A percentile compares a stretch with the other conserved stretches of the same genome.
Conservation (phyloP, 2,113 vertebrate species). For the Ginglymostoma cirratum region DNA sequence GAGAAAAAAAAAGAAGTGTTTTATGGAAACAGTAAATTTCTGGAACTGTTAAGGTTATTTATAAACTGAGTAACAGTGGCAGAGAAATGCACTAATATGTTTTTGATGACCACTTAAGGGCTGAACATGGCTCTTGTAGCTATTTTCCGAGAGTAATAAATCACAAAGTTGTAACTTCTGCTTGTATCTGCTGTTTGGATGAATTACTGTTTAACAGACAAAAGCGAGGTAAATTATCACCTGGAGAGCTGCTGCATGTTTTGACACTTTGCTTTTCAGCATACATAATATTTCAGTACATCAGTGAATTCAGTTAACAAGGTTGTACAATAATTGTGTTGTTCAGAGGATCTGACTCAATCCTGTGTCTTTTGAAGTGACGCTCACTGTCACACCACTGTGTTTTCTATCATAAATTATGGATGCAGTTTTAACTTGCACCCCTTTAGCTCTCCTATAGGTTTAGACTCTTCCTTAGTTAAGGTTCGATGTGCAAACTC, state of each 20-base stretch:
- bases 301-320: not conserved
- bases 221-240: not conserved
- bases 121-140: not conserved
- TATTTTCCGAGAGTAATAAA: not conserved
- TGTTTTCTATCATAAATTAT: not conserved
- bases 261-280: not conserved
- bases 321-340: not conserved
- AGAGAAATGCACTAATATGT: not conserved
- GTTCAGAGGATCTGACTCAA: not conserved
- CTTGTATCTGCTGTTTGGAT: not conserved
- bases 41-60: not conserved
- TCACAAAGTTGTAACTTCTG: not conserved
- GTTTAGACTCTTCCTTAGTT: not conserved
- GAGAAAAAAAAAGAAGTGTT: not conserved
- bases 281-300: not conserved
- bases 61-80: not conserved
- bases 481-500: not conserved
- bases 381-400: not conserved
- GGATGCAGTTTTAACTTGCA: not conserved
- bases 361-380: not conserved
- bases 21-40: not conserved
- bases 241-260: not conserved
- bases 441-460: not conserved
- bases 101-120: not conserved
- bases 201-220: not conserved